Evolutionary conservation across 2,888 invertebrate species (phyloP).

Genomic region (Mesodorylaimus sp.): DNA sequence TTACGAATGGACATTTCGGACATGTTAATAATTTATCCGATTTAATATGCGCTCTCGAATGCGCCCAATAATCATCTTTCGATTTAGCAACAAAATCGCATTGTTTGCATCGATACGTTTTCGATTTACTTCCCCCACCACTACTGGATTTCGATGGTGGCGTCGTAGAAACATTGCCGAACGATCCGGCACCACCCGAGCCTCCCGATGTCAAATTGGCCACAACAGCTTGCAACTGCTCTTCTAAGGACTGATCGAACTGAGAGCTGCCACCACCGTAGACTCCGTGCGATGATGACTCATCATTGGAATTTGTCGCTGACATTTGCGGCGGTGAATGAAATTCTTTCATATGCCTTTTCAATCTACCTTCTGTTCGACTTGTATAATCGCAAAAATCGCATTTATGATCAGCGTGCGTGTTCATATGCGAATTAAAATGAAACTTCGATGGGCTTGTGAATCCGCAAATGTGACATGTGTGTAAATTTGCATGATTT

Average conservation of each 20-base stretch:
- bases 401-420: slow-evolving; percentile 41
- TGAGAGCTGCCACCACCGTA: too few species aligned
- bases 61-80: slow-evolving; percentile 82
- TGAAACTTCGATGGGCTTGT: slow-evolving; percentile 33
- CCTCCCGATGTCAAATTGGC: not conserved
- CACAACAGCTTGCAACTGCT: not conserved
- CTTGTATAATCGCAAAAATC: slow-evolving; percentile 40
- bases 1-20: slow-evolving; percentile 82
- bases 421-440: slow-evolving; percentile 41
- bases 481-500: slow-evolving; percentile 17
- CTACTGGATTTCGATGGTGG: not conserved
- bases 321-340: slow-evolving; percentile 25
- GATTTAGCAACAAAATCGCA: slow-evolving; percentile 65
- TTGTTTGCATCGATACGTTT: slow-evolving; percentile 76
- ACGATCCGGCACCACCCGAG: not conserved
- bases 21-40: slow-evolving; percentile 75
- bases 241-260: not conserved
- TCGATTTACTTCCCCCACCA: slow-evolving; percentile 33
- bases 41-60: slow-evolving; percentile 69
- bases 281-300: too few species aligned
- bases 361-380: slow-evolving; percentile 39
- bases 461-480: slow-evolving; percentile 35
- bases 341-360: slow-evolving; percentile 39
- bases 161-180: not conserved
- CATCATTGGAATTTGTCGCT: not conserved